Conservation (phyloP, 2,113 vertebrate species). For the Hucho hucho region DNA sequence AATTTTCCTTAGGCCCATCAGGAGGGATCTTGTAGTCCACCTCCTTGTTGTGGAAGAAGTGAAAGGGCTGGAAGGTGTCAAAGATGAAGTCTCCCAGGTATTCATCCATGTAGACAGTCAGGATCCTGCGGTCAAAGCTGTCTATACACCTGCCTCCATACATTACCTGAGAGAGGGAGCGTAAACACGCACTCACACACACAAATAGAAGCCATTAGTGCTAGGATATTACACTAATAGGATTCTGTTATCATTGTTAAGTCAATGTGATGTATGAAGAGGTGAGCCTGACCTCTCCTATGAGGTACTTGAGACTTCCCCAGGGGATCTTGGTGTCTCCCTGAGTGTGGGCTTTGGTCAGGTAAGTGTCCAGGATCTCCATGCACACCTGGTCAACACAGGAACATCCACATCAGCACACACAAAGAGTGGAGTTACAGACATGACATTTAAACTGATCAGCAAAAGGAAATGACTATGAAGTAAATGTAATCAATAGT, state of each 20-base stretch:
- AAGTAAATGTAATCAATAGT: background rate
- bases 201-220: too few relatives aligned
- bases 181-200: background rate
- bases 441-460: background rate
- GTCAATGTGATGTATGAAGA: background rate
- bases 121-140: conserved; percentile 93
- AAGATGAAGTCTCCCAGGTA: conserved; percentile 95
- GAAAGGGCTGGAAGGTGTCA: conserved; percentile 85
- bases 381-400: conserved; percentile 86
- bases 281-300: conserved; percentile 84
- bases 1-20: conserved; percentile 75
- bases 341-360: conserved; percentile 86
- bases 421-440: background rate
- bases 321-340: conserved; percentile 85
- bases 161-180: conserved; percentile 83
- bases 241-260: background rate
- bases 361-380: conserved; percentile 91
- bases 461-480: background rate
- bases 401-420: background rate
- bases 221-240: too few relatives aligned
- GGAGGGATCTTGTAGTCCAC: conserved; percentile 86
- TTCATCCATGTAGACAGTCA: conserved; percentile 92
- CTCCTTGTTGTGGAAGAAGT: conserved; percentile 83
- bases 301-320: conserved; percentile 93
- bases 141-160: conserved; percentile 91